Percentiles rank a stretch among this genome's conserved stretches.
Evolutionary conservation across 2,797 vertebrate species (phyloP).

Genomic region (Melopsittacus undulatus): DNA sequence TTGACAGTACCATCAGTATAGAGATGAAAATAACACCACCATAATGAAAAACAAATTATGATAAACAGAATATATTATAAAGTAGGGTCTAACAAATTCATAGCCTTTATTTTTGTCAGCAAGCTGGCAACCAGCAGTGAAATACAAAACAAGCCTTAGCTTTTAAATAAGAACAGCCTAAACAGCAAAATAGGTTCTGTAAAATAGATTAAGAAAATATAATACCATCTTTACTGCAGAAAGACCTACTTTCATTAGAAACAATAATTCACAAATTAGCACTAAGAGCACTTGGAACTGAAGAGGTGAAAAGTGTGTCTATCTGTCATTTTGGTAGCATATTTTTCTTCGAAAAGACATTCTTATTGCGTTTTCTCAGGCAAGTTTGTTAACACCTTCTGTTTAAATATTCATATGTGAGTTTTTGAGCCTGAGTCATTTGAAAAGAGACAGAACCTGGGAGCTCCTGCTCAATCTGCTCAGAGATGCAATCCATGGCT

Average conservation of each 20-base stretch:
- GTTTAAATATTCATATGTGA: slow-evolving; percentile 29
- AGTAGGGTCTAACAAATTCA: slow-evolving; percentile 61
- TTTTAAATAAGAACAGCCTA: slow-evolving; percentile 50
- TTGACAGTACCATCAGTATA: slow-evolving; percentile 62
- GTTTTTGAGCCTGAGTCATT: slow-evolving; percentile 15
- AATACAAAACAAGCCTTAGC: slow-evolving; percentile 42
- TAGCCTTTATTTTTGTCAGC: slow-evolving; percentile 65
- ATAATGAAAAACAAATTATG: slow-evolving; percentile 71
- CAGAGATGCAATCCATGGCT: neutral
- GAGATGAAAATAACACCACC: slow-evolving; percentile 40
- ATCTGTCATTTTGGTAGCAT: neutral
- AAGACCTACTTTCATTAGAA: slow-evolving; percentile 46
- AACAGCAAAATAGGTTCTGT: slow-evolving; percentile 12
- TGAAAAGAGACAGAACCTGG: neutral
- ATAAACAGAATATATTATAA: slow-evolving; percentile 72
- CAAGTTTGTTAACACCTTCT: slow-evolving; percentile 46
- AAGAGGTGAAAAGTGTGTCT: slow-evolving; percentile 19
- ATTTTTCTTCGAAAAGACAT: slow-evolving; percentile 41
- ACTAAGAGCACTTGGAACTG: neutral
- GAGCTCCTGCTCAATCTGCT: neutral
- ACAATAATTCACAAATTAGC: slow-evolving; percentile 38
- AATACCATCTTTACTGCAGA: neutral
- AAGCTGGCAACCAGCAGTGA: slow-evolving; percentile 37
- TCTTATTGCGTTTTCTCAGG: slow-evolving; percentile 20
- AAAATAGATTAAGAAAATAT: slow-evolving; percentile 47